Percentiles rank a stretch among this genome's conserved stretches.
Conservation (phyloP, 2,888 invertebrate genomes). For the Caenorhabditis becei region DNA sequence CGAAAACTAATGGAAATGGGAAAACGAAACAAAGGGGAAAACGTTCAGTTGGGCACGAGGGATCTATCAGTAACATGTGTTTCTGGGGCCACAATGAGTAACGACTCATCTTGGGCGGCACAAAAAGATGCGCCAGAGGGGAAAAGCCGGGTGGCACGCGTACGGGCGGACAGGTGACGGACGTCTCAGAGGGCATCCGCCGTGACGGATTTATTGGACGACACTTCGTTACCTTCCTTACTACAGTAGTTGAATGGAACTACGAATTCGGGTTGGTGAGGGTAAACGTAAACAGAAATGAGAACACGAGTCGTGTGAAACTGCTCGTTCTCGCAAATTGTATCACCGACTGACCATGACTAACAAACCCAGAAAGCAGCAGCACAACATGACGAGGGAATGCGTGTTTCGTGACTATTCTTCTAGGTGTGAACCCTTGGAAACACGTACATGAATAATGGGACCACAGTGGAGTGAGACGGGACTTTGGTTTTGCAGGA, state of each 20-base stretch:
- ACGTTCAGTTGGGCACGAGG: no score
- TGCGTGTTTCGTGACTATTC: not conserved
- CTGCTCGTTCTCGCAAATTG: slow-evolving; percentile 6
- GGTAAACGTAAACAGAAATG: slow-evolving; percentile 5
- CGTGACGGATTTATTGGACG: slow-evolving; percentile 31
- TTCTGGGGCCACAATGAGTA: not conserved
- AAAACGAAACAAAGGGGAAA: not conserved
- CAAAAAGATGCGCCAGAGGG: slow-evolving; percentile 22
- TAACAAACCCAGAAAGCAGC: slow-evolving; percentile 24
- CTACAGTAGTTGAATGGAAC: not conserved
- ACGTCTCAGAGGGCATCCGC: slow-evolving; percentile 11
- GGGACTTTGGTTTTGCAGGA: not conserved
- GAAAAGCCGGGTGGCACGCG: slow-evolving; percentile 29
- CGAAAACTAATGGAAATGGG: no score
- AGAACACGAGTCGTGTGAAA: slow-evolving; percentile 8
- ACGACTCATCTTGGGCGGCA: slow-evolving; percentile 4
- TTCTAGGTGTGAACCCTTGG: slow-evolving; percentile 6
- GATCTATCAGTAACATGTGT: slow-evolving; percentile 5
- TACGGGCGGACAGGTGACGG: slow-evolving; percentile 33
- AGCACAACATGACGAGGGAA: not conserved
- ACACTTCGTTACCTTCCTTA: not conserved
- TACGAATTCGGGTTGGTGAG: not conserved
- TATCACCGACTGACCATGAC: slow-evolving; percentile 15
- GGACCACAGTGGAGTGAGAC: slow-evolving; percentile 5
- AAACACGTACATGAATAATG: slow-evolving; percentile 15